Evolutionary conservation across 2,113 vertebrate species (phyloP).

Genomic region (Nesogale talazaci): DNA sequence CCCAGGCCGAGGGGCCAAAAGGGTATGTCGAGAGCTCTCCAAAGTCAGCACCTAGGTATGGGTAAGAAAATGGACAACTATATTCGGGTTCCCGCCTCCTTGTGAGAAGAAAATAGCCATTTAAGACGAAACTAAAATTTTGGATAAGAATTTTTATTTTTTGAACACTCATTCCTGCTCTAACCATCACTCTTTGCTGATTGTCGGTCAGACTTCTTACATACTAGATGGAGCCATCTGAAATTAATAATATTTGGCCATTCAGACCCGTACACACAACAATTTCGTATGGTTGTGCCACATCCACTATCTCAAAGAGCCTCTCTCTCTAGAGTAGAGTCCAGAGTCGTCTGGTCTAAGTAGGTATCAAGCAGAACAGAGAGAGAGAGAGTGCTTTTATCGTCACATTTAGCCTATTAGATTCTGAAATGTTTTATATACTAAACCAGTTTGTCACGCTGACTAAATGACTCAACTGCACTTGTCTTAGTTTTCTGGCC

Average conservation of each 20-base stretch:
- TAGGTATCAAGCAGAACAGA: not conserved
- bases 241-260: not conserved
- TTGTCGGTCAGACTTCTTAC: not conserved
- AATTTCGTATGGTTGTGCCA: not conserved
- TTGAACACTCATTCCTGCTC: not conserved
- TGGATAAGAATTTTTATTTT: not conserved
- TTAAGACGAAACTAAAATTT: not conserved
- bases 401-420: not conserved
- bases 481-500: not conserved
- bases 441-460: not conserved
- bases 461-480: not conserved
- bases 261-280: not conserved
- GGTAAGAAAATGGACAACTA: not conserved
- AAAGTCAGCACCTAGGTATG: not conserved
- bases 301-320: not conserved
- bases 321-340: too few relatives aligned
- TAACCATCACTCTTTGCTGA: not conserved
- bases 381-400: not conserved
- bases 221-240: not conserved
- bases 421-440: slow-evolving; percentile 28
- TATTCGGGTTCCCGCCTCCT: not conserved
- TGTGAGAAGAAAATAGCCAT: not conserved
- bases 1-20: fast-evolving
- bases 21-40: not conserved
- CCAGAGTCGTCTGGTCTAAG: too few relatives aligned